These are phyloP conservation scores for Matsumyia berberina DNA, from an alignment of 2,888 invertebrate genomes.

Conservation along the genomic window DNA sequence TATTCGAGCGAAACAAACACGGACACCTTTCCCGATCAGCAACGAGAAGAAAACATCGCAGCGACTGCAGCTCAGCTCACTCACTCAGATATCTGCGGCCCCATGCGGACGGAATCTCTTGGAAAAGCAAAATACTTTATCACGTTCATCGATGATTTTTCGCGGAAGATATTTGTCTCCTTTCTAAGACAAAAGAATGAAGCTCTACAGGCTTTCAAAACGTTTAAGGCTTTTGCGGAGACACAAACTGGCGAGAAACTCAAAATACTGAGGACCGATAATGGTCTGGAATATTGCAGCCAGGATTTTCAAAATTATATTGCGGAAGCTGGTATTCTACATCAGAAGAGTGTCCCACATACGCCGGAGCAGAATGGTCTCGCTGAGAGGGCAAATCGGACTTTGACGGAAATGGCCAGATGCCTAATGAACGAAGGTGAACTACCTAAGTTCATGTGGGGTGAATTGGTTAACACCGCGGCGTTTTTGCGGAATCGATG, in stretches of 20 bases:
- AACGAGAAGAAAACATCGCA: no score
- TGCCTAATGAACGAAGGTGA: constrained; percentile 2
- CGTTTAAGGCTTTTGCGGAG: constrained; percentile 16
- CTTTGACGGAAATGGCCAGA: neutral
- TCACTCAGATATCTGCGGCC: constrained; percentile 26
- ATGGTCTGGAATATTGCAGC: constrained; percentile 11
- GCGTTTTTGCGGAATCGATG: constrained; percentile 39
- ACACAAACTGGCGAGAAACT: constrained; percentile 13
- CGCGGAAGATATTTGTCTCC: constrained; percentile 19
- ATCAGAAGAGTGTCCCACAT: constrained; percentile 31
- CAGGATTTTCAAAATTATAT: constrained; percentile 4
- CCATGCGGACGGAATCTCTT: constrained; percentile 16
- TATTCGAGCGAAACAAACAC: constrained; percentile 1
- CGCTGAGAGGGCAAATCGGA: constrained; percentile 24
- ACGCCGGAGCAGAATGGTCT: constrained; percentile 26
- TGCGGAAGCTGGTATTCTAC: constrained; percentile 5
- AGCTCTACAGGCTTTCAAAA: constrained; percentile 12
- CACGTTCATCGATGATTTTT: constrained; percentile 36
- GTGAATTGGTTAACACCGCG: constrained; percentile 35
- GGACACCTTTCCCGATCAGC: no score
- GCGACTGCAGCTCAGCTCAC: neutral
- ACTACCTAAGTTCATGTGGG: constrained; percentile 1
- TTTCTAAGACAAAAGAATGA: constrained; percentile 25
- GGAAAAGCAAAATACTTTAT: constrained; percentile 31
- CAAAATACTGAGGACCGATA: constrained; percentile 14